phyloP scores from a whole-genome alignment of 2,888 invertebrate genomes.

The Magallana nippona region DNA sequence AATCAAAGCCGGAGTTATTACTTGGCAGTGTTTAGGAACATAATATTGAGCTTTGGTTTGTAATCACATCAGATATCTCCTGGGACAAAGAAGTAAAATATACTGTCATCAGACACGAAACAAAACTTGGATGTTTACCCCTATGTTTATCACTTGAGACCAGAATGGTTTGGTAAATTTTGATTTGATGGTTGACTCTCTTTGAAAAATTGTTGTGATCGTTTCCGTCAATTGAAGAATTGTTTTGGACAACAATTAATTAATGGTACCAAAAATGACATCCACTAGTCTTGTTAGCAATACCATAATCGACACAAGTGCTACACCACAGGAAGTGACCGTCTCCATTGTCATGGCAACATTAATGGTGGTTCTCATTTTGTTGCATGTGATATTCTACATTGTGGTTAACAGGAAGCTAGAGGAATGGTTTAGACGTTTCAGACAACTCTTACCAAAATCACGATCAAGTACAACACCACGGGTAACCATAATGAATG shows the following conservation, averaged over 20 bases:
- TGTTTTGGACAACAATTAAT: neutral
- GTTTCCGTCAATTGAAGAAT: neutral
- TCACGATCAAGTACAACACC: neutral
- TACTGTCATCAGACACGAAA: neutral
- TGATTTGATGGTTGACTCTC: neutral
- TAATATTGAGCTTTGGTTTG: neutral
- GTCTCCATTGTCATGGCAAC: constrained; percentile 43
- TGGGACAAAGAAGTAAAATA: neutral
- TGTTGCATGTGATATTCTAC: constrained; percentile 50
- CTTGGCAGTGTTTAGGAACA: neutral
- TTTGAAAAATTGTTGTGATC: neutral
- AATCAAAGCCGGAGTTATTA: neutral
- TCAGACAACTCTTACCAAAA: constrained; percentile 16
- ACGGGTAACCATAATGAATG: constrained; percentile 35
- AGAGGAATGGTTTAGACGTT: neutral
- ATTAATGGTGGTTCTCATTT: constrained; percentile 40
- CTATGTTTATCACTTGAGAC: neutral
- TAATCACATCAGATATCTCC: neutral
- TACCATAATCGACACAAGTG: constrained; percentile 32
- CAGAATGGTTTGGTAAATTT: neutral
- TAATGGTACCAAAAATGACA: neutral
- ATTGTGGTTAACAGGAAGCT: constrained; percentile 36
- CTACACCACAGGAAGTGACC: constrained; percentile 40
- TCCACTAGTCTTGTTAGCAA: constrained; percentile 18
- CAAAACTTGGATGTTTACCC: neutral